Base-by-base conservation (phyloP, 2,888 invertebrate genomes). In the Stenoptilia bipunctidactyla region DNA sequence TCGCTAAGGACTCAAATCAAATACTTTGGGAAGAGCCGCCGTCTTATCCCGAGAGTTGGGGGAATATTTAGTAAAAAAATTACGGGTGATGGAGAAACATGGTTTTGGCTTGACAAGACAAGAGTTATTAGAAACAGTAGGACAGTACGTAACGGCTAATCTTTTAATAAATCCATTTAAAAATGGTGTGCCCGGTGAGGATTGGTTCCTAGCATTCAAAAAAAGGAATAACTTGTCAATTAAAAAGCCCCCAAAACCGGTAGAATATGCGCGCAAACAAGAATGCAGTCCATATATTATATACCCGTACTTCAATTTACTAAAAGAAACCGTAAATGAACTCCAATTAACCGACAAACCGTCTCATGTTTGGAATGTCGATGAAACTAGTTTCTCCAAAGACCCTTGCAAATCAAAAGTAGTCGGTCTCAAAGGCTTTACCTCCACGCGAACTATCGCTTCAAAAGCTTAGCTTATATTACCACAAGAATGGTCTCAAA, bases 231-330 rank as follows among this genome's bases (percentile, higher is more conserved):
- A 48, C 38, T 35, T 67, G n/a, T 56, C 58, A 13, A 39, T 64
- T 12, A 68, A 67, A 54, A 68, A 58, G 42, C 62, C n/a, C n/a
- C 20, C 62, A 4, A 57, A 66, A 53, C 45, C 49, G 15, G 55
- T 64, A 3, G 62, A 66, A 48, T 49, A 51, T 47, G 46, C 49
- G n/a, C 36, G 51, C 8, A 51, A 52, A 47, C 15, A 36, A 20
- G 47, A 49, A 46, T 54, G 44, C 15, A 56, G 40, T 20, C 51
- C 52, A 15, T 25, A 14, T 30, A 36, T 46, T 4, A 48, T 50
- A 14, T 40, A 51, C 30, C 34, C 37, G 6, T 54, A 52, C 34
- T 54, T 49, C 43, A 46, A 52, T 41, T 40, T 50, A 33, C 36
- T 52, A 13, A 40, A 50, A 45, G 34, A 46, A 15, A 46, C 46